Base-by-base conservation (phyloP, 2,888 invertebrate genomes). In the Phragmatobia fuliginosa region DNA sequence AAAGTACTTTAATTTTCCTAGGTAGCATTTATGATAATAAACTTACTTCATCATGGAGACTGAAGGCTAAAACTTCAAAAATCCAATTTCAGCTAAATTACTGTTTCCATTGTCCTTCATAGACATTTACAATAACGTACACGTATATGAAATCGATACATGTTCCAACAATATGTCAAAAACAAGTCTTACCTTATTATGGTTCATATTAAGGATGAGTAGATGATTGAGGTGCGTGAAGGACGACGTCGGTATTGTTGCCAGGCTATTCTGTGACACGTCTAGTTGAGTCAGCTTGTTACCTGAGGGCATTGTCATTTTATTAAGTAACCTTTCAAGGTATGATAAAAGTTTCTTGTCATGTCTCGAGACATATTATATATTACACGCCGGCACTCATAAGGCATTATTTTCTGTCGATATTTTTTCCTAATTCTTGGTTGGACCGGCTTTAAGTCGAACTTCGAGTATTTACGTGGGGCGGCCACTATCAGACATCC, bases 261-360 rank as follows among this genome's bases (percentile, higher is more conserved):
- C 96, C 85, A 98, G 94, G 81, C 97, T 97, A 94, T 99, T 99
- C 86, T 98, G 97, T 0, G 98, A 98, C 62, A 98, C 97, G 89
- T 98, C 98, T 86, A 99, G 94, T 87, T 98, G 98, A 31, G 98
- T 98, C 84, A 99, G 93, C 89, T 97, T 97, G 92, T 97, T 97
- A 79, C 98, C 98, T 98, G 92, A 31, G 86, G 67, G 70, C 61
- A 70, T 64, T 70, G 62, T 60, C 32, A 66, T 38, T 69, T 68
- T 68, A 71, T 71, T 71, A 38, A 67, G 66, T 59, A 45, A 62
- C 49, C 16, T 33, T 70, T 62, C 33, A 62, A 38, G 41, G 63
- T 58, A 65, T 21, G 68, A 61, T 41, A 67, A 67, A 60, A 59
- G 36, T 63, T 31, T 58, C 52, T 21, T 58, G 31, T 58, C 70